phyloP scores from a whole-genome alignment of 2,797 vertebrate genomes.

The Lacerta bilineata region DNA sequence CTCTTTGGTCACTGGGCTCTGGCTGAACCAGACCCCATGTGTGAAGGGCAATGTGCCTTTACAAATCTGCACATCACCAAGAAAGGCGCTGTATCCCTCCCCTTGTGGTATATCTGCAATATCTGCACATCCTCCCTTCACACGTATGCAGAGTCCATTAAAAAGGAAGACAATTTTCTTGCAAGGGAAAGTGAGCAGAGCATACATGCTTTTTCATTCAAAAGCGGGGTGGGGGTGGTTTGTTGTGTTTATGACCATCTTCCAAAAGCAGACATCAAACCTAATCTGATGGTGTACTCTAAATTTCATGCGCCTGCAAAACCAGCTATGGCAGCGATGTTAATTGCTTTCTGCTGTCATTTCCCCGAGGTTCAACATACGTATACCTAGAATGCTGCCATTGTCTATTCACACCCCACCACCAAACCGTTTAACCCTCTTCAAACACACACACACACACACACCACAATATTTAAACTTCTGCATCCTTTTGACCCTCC shows the following conservation, averaged over 20 bases:
- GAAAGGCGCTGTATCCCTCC: too few species aligned
- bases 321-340: background rate
- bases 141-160: background rate
- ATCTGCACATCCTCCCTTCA: background rate
- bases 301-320: background rate
- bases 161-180: background rate
- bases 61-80: too few species aligned
- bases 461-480: background rate
- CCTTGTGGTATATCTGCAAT: background rate
- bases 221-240: background rate
- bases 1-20: too few species aligned
- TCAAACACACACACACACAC: background rate
- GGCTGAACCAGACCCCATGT: too few species aligned
- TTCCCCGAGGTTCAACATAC: background rate
- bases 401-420: background rate
- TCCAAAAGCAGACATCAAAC: background rate
- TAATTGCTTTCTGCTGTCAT: conserved; percentile 16
- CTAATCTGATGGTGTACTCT: conserved; percentile 7
- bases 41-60: too few species aligned
- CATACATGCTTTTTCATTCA: background rate
- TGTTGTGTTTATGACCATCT: background rate
- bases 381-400: background rate
- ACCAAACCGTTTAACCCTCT: background rate
- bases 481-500: background rate
- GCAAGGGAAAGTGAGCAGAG: background rate